phyloP scores from a whole-genome alignment of 2,797 vertebrate species.

The Sparidentex hasta region DNA sequence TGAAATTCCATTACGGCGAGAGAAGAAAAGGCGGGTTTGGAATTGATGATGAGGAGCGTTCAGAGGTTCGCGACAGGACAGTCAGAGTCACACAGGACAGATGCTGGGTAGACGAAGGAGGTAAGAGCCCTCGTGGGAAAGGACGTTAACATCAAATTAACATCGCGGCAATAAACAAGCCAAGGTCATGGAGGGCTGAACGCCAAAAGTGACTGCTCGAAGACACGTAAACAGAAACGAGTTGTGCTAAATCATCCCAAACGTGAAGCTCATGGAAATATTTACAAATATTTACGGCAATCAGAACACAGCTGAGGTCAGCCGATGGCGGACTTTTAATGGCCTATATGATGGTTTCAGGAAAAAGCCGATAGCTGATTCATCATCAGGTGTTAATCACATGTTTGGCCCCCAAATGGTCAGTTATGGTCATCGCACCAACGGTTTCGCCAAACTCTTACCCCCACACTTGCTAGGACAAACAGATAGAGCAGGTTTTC shows the following conservation, averaged over 20 bases:
- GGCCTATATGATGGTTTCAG: too few relatives aligned
- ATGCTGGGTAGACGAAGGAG: neutral
- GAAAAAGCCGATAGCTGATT: too few relatives aligned
- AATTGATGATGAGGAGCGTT: constrained; percentile 11
- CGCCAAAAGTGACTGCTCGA: neutral
- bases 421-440: too few relatives aligned
- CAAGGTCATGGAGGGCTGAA: neutral
- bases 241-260: neutral
- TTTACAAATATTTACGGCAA: neutral
- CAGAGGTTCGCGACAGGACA: neutral
- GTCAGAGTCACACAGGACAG: neutral
- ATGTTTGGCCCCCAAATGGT: too few relatives aligned
- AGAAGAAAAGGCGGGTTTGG: constrained; percentile 7
- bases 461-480: too few relatives aligned
- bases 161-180: neutral
- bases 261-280: neutral
- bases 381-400: too few relatives aligned
- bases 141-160: neutral
- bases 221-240: neutral
- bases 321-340: too few relatives aligned
- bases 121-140: neutral
- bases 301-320: too few relatives aligned
- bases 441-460: too few relatives aligned
- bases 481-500: too few relatives aligned
- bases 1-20: constrained; percentile 33